Evolutionary conservation across 2,113 vertebrate species (phyloP).

Genomic region (Aspidoscelis tigris): DNA sequence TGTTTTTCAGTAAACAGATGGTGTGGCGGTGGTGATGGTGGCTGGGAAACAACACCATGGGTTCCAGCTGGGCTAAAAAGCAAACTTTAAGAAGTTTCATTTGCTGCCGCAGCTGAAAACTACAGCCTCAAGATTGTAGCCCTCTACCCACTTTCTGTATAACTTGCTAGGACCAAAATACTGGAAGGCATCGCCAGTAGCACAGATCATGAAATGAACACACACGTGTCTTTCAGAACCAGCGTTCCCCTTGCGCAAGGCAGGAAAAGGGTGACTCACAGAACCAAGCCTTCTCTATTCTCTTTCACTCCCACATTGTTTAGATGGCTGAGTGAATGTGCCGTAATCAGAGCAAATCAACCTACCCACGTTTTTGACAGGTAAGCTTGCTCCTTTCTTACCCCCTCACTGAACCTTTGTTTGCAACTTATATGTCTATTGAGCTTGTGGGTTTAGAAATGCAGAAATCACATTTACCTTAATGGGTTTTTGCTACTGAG

Average conservation of each 20-base stretch:
- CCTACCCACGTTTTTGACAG: constrained; percentile 52
- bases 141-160: constrained; percentile 35
- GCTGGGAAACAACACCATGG: not conserved
- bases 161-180: constrained; percentile 19
- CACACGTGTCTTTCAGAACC: constrained; percentile 31
- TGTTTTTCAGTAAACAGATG: too few species aligned
- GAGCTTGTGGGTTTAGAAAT: not conserved
- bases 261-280: constrained; percentile 33
- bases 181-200: not conserved
- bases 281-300: constrained; percentile 4
- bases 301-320: not conserved
- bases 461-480: not conserved
- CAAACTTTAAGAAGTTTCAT: constrained; percentile 15
- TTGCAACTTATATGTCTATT: rapidly evolving
- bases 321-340: constrained; percentile 2
- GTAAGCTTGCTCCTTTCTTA: constrained; percentile 55
- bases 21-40: constrained; percentile 22
- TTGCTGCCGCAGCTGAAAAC: constrained; percentile 49
- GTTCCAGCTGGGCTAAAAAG: not conserved
- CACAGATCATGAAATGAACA: constrained; percentile 54
- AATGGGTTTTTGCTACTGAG: not conserved
- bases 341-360: not conserved
- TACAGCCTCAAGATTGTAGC: constrained; percentile 58
- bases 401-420: rapidly evolving
- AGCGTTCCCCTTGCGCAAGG: constrained; percentile 15